Conservation (phyloP, 2,113 vertebrate species). For the Elanus axillaris region DNA sequence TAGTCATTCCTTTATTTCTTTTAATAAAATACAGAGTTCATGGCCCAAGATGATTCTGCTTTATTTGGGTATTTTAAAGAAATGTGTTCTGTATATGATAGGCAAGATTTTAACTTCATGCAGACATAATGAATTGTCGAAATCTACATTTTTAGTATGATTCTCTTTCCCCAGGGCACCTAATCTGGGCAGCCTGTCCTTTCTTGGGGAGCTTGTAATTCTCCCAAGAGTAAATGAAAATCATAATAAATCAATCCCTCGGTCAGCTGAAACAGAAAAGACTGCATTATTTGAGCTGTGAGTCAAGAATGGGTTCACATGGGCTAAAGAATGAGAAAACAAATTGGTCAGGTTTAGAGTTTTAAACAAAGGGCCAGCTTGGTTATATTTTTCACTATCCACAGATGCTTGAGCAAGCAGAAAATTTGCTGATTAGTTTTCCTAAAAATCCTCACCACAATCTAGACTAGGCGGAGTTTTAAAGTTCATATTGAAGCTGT, state of each 20-base stretch:
- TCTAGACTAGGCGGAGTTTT: not conserved
- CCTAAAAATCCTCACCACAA: not conserved
- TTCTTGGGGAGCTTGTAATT: not conserved
- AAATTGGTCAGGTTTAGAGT: not conserved
- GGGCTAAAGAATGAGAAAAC: not conserved
- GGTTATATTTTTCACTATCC: slow-evolving; percentile 5
- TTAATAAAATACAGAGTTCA: not conserved
- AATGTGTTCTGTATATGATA: not conserved
- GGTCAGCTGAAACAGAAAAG: not conserved
- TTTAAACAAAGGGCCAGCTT: slow-evolving; percentile 18
- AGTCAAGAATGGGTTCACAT: not conserved
- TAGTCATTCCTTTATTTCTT: not conserved
- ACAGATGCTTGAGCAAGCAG: slow-evolving; percentile 36
- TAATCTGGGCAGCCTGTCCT: not conserved
- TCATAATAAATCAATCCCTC: not conserved
- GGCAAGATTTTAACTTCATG: not conserved
- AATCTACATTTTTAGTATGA: not conserved
- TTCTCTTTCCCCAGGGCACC: not conserved
- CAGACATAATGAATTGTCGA: not conserved
- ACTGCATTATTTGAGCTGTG: not conserved
- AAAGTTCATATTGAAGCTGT: not conserved
- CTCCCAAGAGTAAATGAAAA: slow-evolving; percentile 7
- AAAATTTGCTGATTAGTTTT: slow-evolving; percentile 32
- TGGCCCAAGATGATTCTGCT: not conserved
- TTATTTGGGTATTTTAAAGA: not conserved